Conservation (phyloP, 2,888 invertebrate species). For the Halictus ligatus region DNA sequence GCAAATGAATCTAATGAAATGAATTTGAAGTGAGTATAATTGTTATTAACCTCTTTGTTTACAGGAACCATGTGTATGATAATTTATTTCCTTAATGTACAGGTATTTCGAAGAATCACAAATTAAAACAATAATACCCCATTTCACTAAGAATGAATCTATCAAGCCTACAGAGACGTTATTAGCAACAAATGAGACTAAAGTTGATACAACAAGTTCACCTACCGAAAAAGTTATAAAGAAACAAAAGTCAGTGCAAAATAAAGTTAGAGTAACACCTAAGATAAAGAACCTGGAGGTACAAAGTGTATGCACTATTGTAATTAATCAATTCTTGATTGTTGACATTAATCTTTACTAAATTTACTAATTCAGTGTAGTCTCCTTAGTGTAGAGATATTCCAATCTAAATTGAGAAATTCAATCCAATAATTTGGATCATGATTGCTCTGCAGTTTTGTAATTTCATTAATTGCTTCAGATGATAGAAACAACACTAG, state of each 20-base stretch:
- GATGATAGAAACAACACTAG: slow-evolving; percentile 38
- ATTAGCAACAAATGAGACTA: slow-evolving; percentile 1
- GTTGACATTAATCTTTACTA: neutral
- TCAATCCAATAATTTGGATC: neutral
- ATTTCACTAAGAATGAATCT: slow-evolving; percentile 17
- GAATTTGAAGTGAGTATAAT: slow-evolving; percentile 32
- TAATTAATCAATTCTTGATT: neutral
- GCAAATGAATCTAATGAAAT: slow-evolving; percentile 17
- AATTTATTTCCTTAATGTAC: neutral
- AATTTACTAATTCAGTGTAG: neutral
- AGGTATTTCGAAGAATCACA: slow-evolving; percentile 21
- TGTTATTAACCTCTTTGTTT: neutral
- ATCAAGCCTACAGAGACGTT: slow-evolving; percentile 35
- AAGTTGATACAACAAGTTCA: neutral
- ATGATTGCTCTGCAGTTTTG: neutral
- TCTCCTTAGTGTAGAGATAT: too few species aligned
- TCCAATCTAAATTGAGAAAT: neutral
- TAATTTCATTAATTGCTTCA: slow-evolving; percentile 14
- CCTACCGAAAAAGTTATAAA: neutral
- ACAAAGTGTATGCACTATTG: neutral
- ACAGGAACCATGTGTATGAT: neutral
- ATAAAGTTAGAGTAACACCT: neutral
- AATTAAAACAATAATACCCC: slow-evolving; percentile 24
- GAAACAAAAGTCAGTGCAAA: neutral
- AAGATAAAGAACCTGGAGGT: neutral